Evolutionary conservation across 1,140 invertebrate genomes (phyloP).

Genomic region (Bicyclus anynana): DNA sequence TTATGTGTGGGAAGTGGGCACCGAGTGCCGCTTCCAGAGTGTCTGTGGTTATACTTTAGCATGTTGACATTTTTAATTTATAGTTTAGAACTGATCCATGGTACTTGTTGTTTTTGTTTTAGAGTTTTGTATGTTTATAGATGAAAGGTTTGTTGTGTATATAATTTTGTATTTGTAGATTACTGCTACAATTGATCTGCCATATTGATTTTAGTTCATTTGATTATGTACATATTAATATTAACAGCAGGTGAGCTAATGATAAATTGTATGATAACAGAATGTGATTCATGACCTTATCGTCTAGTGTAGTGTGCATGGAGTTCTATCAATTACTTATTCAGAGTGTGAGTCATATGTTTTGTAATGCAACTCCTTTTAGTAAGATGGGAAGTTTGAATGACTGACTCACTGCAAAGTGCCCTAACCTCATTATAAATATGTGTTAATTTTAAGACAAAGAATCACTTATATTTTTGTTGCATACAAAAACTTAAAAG

Average conservation of each 20-base stretch:
- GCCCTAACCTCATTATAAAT: conserved; percentile 5
- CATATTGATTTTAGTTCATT: conserved; percentile 23
- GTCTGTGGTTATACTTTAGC: conserved; percentile 41
- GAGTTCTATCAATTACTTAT: conserved; percentile 11
- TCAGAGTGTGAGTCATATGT: conserved; percentile 10
- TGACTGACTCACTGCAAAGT: background rate
- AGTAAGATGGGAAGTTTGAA: conserved; percentile 6
- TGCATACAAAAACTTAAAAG: background rate
- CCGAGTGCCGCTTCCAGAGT: conserved; percentile 34
- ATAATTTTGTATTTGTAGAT: conserved; percentile 40
- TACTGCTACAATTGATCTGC: conserved; percentile 29
- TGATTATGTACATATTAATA: conserved; percentile 16
- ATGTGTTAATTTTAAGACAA: background rate
- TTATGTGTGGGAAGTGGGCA: conserved; percentile 35
- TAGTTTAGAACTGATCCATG: conserved; percentile 50
- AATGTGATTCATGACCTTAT: conserved; percentile 15
- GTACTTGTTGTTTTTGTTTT: conserved; percentile 66
- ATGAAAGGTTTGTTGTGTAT: conserved; percentile 37
- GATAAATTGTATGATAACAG: conserved; percentile 9
- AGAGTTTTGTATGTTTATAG: conserved; percentile 65
- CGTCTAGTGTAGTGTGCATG: conserved; percentile 3
- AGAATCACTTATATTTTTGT: conserved; percentile 1
- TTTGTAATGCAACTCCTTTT: conserved; percentile 7
- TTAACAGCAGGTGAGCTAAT: conserved; percentile 4
- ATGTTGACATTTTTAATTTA: conserved; percentile 46